A percentile compares a stretch with the other conserved stretches of the same genome.
Conservation (phyloP, 2,113 vertebrate genomes). For the Loxodonta africana region DNA sequence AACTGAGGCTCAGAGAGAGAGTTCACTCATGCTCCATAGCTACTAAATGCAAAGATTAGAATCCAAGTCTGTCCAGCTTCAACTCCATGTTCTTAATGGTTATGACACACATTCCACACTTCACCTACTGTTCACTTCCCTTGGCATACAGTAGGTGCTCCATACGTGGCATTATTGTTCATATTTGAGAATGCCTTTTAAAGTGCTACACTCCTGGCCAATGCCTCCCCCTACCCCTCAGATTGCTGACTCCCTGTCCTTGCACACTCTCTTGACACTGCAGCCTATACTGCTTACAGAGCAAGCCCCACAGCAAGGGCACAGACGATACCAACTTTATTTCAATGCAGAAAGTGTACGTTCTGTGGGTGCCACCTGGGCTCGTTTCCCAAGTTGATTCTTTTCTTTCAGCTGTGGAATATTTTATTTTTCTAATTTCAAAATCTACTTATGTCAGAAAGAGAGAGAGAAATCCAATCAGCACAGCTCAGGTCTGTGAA, state of each 20-base stretch:
- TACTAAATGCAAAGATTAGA: neutral
- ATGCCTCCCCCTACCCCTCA: neutral
- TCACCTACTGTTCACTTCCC: neutral
- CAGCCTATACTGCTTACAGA: rapidly evolving
- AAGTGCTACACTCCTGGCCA: neutral
- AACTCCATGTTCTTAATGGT: neutral
- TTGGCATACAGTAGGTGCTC: neutral
- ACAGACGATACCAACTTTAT: neutral
- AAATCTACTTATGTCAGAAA: conserved; percentile 69
- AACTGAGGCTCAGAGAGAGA: neutral
- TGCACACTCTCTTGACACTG: rapidly evolving
- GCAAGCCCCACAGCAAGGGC: neutral
- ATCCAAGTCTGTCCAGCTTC: neutral
- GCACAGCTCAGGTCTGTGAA: conserved; percentile 76
- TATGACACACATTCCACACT: too few species aligned
- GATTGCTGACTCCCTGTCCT: neutral
- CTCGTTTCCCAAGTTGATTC: conserved; percentile 60
- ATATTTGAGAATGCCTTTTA: neutral
- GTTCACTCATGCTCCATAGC: neutral
- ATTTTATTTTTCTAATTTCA: conserved; percentile 82
- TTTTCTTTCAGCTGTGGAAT: conserved; percentile 64
- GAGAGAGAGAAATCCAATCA: conserved; percentile 77
- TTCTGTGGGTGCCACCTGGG: neutral
- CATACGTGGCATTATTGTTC: neutral
- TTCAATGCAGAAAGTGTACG: neutral